Evolutionary conservation across 2,888 invertebrate genomes (phyloP), one percentile per base, ranked within the genome.

Genomic region (Dryobotodes eremita): DNA sequence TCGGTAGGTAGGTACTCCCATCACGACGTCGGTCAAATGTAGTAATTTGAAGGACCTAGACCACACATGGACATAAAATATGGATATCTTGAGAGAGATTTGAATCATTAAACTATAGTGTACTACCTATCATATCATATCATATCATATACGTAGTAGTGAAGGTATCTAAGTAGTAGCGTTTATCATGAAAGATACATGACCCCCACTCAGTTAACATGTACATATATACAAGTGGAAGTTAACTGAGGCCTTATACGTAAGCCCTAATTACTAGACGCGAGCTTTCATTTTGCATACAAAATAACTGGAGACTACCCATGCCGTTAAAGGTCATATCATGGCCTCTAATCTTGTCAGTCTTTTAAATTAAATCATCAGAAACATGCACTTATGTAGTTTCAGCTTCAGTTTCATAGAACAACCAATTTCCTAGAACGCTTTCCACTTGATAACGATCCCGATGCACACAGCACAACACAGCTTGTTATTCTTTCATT

Each of bases 401-500:
- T n/a, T n/a, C n/a, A 36, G 64, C 10, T 69, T 23, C 31, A n/a
- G 23, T 68, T 72, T 57, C 23, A 59, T 11, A 66, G n/a, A 71
- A 75, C 61, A 72, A 78, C 36, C 77, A 78, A 86, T 84, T 82
- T 66, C 31, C 76, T 82, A 62, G 64, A 53, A 62, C 64, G 71
- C 20, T 78, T 80, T 75, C 23, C 74, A 84, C 57, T 86, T 83
- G 46, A 72, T 72, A 75, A 50, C 71, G 66, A 71, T 69, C 59
- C 42, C 59, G 48, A 64, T 77, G 36, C 46, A 66, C 31, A 42
- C 42, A 36, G 31, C 42, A 42, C 2, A n/a, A 23, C n/a, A 72
- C n/a, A 8, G 36, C 50, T 53, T 83, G 79, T 83, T 86, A 75
- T 80, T 75, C 53, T 77, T 86, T 77, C 62, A 84, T 80, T 86